phyloP scores from a whole-genome alignment of 1,140 invertebrate genomes.

The Drosophila nasuta region DNA sequence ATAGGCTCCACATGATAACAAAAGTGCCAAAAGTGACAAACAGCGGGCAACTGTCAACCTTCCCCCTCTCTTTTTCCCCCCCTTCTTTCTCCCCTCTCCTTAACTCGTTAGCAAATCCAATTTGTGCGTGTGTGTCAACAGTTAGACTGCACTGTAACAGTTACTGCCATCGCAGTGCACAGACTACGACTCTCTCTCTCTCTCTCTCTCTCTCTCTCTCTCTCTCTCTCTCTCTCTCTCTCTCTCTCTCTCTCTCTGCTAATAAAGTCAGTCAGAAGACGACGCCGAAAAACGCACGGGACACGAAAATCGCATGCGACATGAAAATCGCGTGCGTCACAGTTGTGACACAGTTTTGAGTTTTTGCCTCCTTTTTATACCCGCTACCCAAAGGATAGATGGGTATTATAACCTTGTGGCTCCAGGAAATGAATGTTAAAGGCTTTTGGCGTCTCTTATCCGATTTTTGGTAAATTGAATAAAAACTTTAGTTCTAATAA shows the following conservation, averaged over 20 bases:
- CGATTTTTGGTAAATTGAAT: too few species aligned
- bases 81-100: neutral
- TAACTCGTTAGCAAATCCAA: constrained; percentile 80
- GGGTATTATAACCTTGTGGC: too few species aligned
- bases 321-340: constrained; percentile 61
- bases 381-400: too few species aligned
- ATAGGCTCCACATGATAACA: constrained; percentile 62
- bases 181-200: neutral
- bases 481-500: too few species aligned
- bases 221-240: neutral
- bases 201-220: too few species aligned
- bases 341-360: constrained; percentile 61
- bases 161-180: constrained; percentile 11
- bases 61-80: neutral
- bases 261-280: constrained; percentile 18
- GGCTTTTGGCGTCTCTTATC: too few species aligned
- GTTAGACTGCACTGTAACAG: constrained; percentile 58
- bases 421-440: too few species aligned
- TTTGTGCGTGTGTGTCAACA: constrained; percentile 82
- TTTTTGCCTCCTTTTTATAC: too few species aligned
- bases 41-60: constrained; percentile 74
- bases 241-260: neutral
- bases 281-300: neutral
- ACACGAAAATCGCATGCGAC: constrained; percentile 29
- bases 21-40: constrained; percentile 82